Percentiles rank a stretch among this genome's conserved stretches.
phyloP scores from a whole-genome alignment of 2,888 invertebrate genomes.

The Ptycholaimellus sp. region DNA sequence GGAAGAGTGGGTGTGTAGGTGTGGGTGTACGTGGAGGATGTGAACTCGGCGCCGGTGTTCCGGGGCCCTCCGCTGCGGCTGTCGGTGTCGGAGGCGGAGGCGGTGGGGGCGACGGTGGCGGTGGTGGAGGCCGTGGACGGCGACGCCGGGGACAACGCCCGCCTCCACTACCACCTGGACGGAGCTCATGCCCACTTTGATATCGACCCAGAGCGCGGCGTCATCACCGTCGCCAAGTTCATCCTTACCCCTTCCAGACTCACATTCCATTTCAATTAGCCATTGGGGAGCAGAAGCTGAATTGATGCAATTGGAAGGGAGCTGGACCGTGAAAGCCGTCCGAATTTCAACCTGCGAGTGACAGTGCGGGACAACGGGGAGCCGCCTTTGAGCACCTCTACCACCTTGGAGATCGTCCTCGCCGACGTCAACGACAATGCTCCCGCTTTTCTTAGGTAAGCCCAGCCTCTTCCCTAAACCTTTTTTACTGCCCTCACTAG shows the following conservation, averaged over 20 bases:
- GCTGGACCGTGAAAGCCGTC: constrained; percentile 55
- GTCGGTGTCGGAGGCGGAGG: constrained; percentile 55
- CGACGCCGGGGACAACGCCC: constrained; percentile 76
- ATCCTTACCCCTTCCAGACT: not conserved
- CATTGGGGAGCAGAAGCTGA: not conserved
- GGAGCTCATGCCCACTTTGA: constrained; percentile 38
- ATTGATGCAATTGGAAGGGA: not conserved
- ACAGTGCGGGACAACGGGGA: constrained; percentile 75
- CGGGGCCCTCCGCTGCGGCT: constrained; percentile 15
- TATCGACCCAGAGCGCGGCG: constrained; percentile 75
- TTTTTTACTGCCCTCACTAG: too few species aligned
- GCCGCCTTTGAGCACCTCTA: constrained; percentile 68
- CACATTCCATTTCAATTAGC: too few species aligned
- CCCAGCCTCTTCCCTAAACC: too few species aligned
- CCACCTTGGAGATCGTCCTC: constrained; percentile 77
- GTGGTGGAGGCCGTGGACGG: constrained; percentile 74
- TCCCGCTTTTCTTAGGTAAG: too few species aligned
- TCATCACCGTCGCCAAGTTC: constrained; percentile 56
- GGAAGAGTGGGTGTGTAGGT: too few species aligned
- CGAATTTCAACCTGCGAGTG: constrained; percentile 61
- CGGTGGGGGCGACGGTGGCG: constrained; percentile 49
- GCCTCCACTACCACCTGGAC: constrained; percentile 32
- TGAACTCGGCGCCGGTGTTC: constrained; percentile 19
- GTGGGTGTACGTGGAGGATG: constrained; percentile 46
- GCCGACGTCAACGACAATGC: too few species aligned